phyloP scores from a whole-genome alignment of 2,888 invertebrate species.

The Antheraea yamamai region DNA sequence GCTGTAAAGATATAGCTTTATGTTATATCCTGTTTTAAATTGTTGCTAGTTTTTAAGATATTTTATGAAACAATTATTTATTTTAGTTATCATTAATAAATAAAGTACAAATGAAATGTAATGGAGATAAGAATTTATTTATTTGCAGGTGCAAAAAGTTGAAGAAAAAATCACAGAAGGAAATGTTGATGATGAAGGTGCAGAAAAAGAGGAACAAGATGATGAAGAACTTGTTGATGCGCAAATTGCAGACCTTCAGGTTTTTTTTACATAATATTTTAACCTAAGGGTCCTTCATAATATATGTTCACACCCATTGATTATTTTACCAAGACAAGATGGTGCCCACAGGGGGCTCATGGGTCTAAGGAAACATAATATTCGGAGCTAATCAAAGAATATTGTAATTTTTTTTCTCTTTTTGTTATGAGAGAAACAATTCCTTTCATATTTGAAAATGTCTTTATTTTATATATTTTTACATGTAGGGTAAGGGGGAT shows the following conservation, averaged over 20 bases:
- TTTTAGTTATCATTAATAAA: background rate
- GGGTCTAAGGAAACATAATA: too few relatives aligned
- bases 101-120: background rate
- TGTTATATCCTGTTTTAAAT: too few relatives aligned
- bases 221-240: conserved; percentile 82
- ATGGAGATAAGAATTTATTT: background rate
- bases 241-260: conserved; percentile 85
- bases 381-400: too few relatives aligned
- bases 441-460: too few relatives aligned
- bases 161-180: conserved; percentile 46
- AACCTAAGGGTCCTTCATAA: background rate
- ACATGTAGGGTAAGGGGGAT: too few relatives aligned
- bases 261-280: conserved; percentile 32
- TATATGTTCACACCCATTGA: too few relatives aligned
- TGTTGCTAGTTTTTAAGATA: background rate
- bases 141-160: conserved; percentile 23
- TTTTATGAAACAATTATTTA: background rate
- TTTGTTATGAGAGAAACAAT: too few relatives aligned
- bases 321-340: too few relatives aligned
- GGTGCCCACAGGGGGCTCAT: too few relatives aligned
- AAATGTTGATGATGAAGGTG: conserved; percentile 48
- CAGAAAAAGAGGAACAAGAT: conserved; percentile 51
- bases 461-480: too few relatives aligned
- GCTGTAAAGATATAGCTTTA: too few relatives aligned
- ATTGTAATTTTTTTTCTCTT: too few relatives aligned